A percentile compares a stretch with the other conserved stretches of the same genome.
These are phyloP conservation scores for Melitaea athalia DNA, from an alignment of 2,888 invertebrate species.

Conservation along the genomic window DNA sequence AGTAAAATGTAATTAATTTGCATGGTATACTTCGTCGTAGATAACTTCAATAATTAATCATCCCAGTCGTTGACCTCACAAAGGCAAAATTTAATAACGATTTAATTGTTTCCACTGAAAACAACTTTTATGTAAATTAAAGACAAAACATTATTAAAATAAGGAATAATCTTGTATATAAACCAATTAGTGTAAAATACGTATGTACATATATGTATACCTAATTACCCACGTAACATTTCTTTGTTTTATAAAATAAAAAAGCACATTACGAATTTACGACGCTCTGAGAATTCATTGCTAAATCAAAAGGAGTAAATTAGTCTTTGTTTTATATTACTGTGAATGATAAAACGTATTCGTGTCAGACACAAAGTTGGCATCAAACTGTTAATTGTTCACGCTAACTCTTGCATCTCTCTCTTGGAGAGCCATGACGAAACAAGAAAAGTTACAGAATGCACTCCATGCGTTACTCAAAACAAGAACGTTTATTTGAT, in stretches of 20 bases:
- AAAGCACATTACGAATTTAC: no score
- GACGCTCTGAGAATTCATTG: no score
- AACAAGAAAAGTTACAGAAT: no score
- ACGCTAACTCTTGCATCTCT: no score
- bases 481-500: not conserved
- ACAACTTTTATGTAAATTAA: not conserved
- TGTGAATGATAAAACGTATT: no score
- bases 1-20: not conserved
- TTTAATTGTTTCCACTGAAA: not conserved
- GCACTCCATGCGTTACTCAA: not conserved
- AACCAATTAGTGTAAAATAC: not conserved
- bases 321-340: no score
- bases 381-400: no score
- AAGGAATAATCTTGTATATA: not conserved
- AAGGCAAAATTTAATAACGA: not conserved
- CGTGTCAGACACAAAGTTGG: no score
- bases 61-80: constrained; percentile 4
- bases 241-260: no score
- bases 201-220: no score
- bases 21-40: not conserved
- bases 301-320: no score
- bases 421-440: no score
- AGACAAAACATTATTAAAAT: not conserved
- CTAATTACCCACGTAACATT: not conserved
- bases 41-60: not conserved